These are phyloP conservation scores for Osmerus mordax DNA, from an alignment of 2,113 vertebrate genomes.

Conservation along the genomic window DNA sequence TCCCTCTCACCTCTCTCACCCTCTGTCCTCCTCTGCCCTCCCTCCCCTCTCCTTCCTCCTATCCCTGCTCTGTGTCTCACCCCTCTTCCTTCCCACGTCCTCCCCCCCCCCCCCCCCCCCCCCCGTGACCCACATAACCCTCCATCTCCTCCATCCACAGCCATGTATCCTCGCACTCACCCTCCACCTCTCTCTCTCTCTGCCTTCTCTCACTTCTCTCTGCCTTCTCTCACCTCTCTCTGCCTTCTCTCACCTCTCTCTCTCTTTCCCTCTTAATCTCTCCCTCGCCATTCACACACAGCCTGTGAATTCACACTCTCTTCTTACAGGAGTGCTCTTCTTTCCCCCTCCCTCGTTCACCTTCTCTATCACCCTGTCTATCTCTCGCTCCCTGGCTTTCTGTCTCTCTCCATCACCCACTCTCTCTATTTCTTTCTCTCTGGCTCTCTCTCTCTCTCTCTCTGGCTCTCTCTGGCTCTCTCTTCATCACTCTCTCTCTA, in stretches of 20 bases:
- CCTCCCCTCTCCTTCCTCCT: neutral
- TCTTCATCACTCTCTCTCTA: too few relatives aligned
- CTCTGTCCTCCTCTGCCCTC: neutral
- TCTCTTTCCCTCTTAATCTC: conserved; percentile 50
- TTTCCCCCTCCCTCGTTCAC: conserved; percentile 1
- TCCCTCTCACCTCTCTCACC: neutral
- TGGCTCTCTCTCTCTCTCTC: conserved; percentile 1
- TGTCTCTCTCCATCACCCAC: too few relatives aligned
- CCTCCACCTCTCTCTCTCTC: neutral
- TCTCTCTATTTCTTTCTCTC: too few relatives aligned
- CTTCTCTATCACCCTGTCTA: conserved; percentile 11
- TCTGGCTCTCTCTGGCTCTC: too few relatives aligned
- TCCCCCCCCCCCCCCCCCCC: neutral
- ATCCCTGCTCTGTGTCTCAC: too few relatives aligned
- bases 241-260: conserved; percentile 34
- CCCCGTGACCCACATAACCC: neutral
- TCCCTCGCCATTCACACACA: conserved; percentile 66
- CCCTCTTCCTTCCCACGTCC: neutral
- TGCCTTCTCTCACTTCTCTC: conserved; percentile 4
- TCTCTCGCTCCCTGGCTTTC: conserved; percentile 10
- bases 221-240: conserved; percentile 1
- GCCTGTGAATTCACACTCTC: conserved; percentile 63
- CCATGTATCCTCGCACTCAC: neutral
- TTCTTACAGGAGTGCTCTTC: conserved; percentile 50
- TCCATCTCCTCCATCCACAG: neutral